A percentile compares a stretch with the other conserved stretches of the same genome.
Evolutionary conservation across 2,888 invertebrate genomes (phyloP).

Genomic region (Catocala sponsa): DNA sequence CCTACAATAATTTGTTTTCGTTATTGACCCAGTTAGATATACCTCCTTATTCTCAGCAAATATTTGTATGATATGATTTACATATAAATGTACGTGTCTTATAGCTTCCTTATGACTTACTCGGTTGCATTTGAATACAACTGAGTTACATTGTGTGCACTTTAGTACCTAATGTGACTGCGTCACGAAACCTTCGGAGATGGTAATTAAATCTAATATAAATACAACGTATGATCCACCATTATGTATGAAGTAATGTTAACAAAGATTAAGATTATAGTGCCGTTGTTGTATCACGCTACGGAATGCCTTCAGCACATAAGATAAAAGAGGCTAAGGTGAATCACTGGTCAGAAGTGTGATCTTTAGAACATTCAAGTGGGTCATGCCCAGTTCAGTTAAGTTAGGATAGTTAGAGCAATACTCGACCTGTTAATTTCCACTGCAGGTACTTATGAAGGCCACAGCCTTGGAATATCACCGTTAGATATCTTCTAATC

Average conservation of each 20-base stretch:
- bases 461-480: slow-evolving; percentile 40
- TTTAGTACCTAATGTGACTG: not conserved
- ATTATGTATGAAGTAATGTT: slow-evolving; percentile 25
- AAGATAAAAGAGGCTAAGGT: slow-evolving; percentile 62
- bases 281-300: slow-evolving; percentile 36
- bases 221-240: slow-evolving; percentile 11
- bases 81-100: too few relatives aligned
- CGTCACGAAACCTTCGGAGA: slow-evolving; percentile 22
- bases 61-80: too few relatives aligned
- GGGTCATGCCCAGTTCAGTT: slow-evolving; percentile 59
- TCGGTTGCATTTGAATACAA: too few relatives aligned
- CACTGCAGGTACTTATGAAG: slow-evolving; percentile 42
- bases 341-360: slow-evolving; percentile 66
- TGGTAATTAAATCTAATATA: slow-evolving; percentile 38
- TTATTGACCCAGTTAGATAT: too few relatives aligned
- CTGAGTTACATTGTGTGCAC: too few relatives aligned
- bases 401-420: slow-evolving; percentile 51
- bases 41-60: too few relatives aligned
- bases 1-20: too few relatives aligned
- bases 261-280: slow-evolving; percentile 36
- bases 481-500: too few relatives aligned
- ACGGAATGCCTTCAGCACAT: slow-evolving; percentile 51
- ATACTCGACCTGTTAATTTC: slow-evolving; percentile 47
- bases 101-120: too few relatives aligned
- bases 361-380: slow-evolving; percentile 60